A percentile compares a stretch with the other conserved stretches of the same genome.
Conservation (phyloP, 2,888 invertebrate species). For the Gymnoscelis rufifasciata region DNA sequence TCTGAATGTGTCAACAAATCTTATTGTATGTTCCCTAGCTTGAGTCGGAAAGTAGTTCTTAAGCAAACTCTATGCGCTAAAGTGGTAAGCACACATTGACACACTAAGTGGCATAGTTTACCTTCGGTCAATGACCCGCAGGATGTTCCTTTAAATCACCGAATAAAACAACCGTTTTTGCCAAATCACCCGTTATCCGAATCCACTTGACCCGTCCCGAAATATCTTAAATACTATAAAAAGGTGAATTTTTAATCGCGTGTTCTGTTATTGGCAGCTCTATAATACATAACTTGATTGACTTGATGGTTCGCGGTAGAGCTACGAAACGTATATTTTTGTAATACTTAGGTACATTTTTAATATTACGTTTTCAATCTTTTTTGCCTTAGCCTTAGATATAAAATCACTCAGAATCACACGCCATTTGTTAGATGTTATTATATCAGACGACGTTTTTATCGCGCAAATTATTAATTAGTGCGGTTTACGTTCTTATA, state of each 20-base stretch:
- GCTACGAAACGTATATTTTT: no score
- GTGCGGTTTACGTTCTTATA: no score
- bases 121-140: constrained; percentile 22
- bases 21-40: no score
- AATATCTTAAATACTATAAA: constrained; percentile 11
- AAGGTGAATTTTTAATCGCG: constrained; percentile 9
- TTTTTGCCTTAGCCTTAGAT: no score
- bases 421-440: no score
- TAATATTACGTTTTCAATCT: no score
- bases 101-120: constrained; percentile 25
- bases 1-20: no score
- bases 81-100: constrained; percentile 24
- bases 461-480: no score
- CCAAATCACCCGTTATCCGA: constrained; percentile 13
- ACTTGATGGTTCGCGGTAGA: background rate
- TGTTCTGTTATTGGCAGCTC: background rate
- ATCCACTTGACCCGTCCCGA: constrained; percentile 11
- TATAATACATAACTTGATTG: background rate
- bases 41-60: background rate
- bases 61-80: background rate
- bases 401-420: no score
- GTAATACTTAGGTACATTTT: no score
- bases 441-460: no score
- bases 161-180: constrained; percentile 21
- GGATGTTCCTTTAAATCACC: constrained; percentile 18